A percentile compares a stretch with the other conserved stretches of the same genome.
Conservation (phyloP, 1,140 invertebrate genomes). For the Elymnias hypermnestra region DNA sequence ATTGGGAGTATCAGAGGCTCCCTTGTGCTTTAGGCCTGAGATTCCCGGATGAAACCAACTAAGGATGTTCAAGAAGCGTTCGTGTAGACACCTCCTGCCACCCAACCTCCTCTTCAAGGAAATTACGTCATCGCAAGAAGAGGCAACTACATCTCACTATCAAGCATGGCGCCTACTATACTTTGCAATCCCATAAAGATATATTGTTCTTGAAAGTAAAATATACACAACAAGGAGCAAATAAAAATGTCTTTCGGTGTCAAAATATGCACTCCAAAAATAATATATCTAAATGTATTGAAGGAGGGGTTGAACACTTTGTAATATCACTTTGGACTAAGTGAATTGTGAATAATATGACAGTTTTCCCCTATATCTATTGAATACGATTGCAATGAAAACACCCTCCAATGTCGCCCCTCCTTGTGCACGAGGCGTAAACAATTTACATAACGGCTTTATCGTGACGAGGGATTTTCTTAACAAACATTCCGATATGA, state of each 20-base stretch:
- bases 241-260: not conserved
- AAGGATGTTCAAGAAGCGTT: no score
- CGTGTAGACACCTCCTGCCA: no score
- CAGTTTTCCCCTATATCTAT: not conserved
- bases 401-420: not conserved
- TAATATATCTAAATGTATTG: no score
- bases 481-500: not conserved
- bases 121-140: no score
- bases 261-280: not conserved
- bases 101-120: no score
- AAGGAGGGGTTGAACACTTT: not conserved
- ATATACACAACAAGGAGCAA: not conserved
- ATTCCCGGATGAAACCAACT: no score
- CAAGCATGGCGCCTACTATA: no score
- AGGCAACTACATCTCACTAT: no score
- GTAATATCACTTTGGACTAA: not conserved
- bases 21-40: no score
- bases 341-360: slow-evolving; percentile 1
- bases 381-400: not conserved
- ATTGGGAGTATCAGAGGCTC: no score
- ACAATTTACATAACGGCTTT: slow-evolving; percentile 41
- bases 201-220: not conserved
- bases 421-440: slow-evolving; percentile 17
- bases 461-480: not conserved
- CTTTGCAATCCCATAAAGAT: no score